Evolutionary conservation across 2,888 invertebrate genomes (phyloP).

Genomic region (Cosmopolites sordidus): DNA sequence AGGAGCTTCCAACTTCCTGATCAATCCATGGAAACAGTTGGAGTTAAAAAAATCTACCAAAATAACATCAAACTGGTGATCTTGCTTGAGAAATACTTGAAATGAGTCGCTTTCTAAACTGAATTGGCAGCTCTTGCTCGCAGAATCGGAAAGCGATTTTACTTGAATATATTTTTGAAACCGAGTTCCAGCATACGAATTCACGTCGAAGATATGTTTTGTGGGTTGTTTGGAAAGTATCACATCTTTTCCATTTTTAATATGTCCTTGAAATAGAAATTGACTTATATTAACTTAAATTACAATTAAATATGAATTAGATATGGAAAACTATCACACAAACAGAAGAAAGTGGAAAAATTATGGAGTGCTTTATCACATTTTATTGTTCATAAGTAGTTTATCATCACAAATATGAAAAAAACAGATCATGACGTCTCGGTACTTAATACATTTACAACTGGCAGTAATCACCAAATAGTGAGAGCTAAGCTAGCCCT

Average conservation of each 20-base stretch:
- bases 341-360: too few species aligned
- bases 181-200: slow-evolving; percentile 7
- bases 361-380: too few species aligned
- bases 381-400: too few species aligned
- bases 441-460: too few species aligned
- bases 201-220: slow-evolving; percentile 11
- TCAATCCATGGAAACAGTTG: slow-evolving; percentile 66
- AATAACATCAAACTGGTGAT: slow-evolving; percentile 61
- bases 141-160: slow-evolving; percentile 17
- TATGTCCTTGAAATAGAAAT: slow-evolving; percentile 15
- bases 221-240: slow-evolving; percentile 9
- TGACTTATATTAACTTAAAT: neutral
- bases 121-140: slow-evolving; percentile 17
- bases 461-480: too few species aligned
- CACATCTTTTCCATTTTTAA: slow-evolving; percentile 21
- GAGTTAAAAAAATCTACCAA: slow-evolving; percentile 65
- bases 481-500: too few species aligned
- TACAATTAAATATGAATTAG: too few species aligned
- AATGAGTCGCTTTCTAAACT: slow-evolving; percentile 39
- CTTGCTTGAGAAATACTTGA: slow-evolving; percentile 44
- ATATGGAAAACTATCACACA: too few species aligned
- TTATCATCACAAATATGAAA: too few species aligned
- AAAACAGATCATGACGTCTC: too few species aligned
- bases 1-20: slow-evolving; percentile 55
- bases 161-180: slow-evolving; percentile 18